Evolutionary conservation across 2,797 vertebrate species (phyloP).

Genomic region (Characodon lateralis): DNA sequence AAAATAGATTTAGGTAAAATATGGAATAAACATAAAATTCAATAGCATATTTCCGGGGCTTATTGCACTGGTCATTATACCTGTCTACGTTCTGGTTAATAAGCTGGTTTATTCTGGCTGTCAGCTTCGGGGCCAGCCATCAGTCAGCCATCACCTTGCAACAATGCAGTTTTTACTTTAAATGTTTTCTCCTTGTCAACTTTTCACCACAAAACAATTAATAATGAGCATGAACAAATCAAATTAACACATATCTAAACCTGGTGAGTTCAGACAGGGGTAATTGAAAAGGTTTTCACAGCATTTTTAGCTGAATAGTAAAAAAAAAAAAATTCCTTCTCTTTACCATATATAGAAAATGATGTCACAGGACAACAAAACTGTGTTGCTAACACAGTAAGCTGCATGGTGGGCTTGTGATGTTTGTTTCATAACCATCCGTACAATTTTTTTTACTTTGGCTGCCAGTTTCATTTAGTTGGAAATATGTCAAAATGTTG

Average conservation of each 20-base stretch:
- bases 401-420: not conserved
- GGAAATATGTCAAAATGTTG: too few relatives aligned
- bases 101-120: not conserved
- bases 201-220: too few relatives aligned
- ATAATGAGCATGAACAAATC: too few relatives aligned
- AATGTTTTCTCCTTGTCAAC: too few relatives aligned
- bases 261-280: not conserved
- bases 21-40: not conserved
- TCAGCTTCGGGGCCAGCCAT: not conserved
- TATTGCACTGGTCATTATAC: not conserved
- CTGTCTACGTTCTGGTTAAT: not conserved
- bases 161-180: too few relatives aligned
- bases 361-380: not conserved
- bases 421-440: not conserved
- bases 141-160: too few relatives aligned
- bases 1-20: not conserved
- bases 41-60: too few relatives aligned
- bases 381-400: not conserved
- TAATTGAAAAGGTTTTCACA: not conserved
- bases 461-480: too few relatives aligned
- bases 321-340: too few relatives aligned
- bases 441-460: too few relatives aligned
- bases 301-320: not conserved
- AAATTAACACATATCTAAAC: not conserved
- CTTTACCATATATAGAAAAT: not conserved